These are phyloP conservation scores for Dicrurus megarhynchus DNA, from an alignment of 2,113 vertebrate genomes.

Conservation along the genomic window DNA sequence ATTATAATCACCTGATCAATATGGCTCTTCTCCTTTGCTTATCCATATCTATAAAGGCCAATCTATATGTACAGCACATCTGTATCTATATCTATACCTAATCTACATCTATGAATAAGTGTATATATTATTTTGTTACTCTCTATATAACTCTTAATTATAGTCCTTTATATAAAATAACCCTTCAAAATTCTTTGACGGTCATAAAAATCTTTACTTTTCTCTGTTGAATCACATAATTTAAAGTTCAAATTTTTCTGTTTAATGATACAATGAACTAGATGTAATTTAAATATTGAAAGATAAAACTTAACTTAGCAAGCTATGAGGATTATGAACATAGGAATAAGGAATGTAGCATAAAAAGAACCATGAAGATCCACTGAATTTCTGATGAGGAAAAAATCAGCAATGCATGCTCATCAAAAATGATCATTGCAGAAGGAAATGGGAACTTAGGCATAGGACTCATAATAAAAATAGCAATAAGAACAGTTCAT, in stretches of 20 bases:
- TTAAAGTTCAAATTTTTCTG: neutral
- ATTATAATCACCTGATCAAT: neutral
- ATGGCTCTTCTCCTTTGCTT: neutral
- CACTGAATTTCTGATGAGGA: neutral
- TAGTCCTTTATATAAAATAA: neutral
- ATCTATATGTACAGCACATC: neutral
- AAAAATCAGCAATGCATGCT: neutral
- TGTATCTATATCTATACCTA: neutral
- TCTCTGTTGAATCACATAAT: neutral
- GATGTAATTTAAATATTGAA: neutral
- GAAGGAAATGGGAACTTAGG: neutral
- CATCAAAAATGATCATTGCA: neutral
- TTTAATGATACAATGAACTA: neutral
- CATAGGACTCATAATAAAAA: neutral
- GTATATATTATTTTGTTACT: neutral
- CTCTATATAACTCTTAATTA: neutral
- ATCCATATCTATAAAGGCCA: neutral
- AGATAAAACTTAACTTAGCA: neutral
- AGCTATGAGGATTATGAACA: neutral
- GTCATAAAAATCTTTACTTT: neutral
- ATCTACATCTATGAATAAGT: neutral
- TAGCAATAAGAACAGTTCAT: neutral
- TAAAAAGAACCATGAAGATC: neutral
- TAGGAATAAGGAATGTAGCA: neutral
- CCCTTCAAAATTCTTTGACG: neutral